Conservation (phyloP, 2,888 invertebrate genomes). For the Clostera curtula region DNA sequence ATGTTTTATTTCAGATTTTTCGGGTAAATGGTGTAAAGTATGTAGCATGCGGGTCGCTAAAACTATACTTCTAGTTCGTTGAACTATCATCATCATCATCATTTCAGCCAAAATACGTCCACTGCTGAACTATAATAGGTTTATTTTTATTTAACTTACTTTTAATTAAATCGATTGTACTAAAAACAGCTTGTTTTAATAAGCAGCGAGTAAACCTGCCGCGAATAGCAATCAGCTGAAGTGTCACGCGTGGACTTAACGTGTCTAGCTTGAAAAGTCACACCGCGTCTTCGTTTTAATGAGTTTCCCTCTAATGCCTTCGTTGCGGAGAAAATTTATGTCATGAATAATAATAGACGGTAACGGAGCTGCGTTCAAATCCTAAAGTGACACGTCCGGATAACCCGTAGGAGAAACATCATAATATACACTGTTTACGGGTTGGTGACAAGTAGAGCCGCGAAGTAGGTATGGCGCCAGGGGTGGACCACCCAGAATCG, state of each 20-base stretch:
- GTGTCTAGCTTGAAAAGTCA: slow-evolving; percentile 73
- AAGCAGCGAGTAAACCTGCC: slow-evolving; percentile 54
- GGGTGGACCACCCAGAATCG: no score
- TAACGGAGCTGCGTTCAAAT: slow-evolving; percentile 64
- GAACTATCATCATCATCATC: no score
- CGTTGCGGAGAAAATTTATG: slow-evolving; percentile 67
- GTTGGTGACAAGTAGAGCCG: slow-evolving; percentile 43
- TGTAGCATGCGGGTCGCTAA: no score
- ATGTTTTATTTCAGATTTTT: no score
- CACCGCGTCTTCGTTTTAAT: slow-evolving; percentile 70
- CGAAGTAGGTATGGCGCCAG: no score
- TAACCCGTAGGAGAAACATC: slow-evolving; percentile 58
- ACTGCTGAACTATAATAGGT: no score
- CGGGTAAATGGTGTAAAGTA: no score
- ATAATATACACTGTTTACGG: slow-evolving; percentile 56
- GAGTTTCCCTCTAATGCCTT: slow-evolving; percentile 72
- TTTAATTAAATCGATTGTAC: no score
- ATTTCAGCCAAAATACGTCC: no score
- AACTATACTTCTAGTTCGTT: no score
- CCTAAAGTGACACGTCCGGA: slow-evolving; percentile 58
- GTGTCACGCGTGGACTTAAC: slow-evolving; percentile 72
- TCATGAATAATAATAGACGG: slow-evolving; percentile 71
- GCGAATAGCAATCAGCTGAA: slow-evolving; percentile 62
- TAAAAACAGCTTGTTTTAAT: slow-evolving; percentile 57
- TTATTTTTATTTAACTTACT: no score